Base-by-base conservation (phyloP, 2,888 invertebrate genomes). In the Drosophila yooni region DNA sequence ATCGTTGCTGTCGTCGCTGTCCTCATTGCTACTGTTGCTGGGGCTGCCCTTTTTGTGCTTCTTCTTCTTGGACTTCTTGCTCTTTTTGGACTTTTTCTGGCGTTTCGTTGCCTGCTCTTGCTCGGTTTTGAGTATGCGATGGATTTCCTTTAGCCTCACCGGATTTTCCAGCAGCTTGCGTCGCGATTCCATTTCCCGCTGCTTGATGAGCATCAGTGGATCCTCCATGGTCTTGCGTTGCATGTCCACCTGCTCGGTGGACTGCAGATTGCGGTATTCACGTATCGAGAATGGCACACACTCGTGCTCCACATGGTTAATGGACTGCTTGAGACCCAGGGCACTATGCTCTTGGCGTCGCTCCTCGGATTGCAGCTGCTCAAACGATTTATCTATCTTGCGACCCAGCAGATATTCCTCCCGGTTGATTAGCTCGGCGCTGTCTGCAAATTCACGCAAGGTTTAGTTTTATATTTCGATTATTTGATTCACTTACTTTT, bases 171-270 rank as follows among this genome's bases (percentile, higher is more conserved):
- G 92, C 40, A 99, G 94, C 70, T 97, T 96, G 70, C 96, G 95
- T 48, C 97, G 94, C 0, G 97, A 96, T 90, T 99, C 98, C 91
- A 98, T 96, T 93, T 99, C 98, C 64, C 97, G 95, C 91, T 98
- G 97, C 88, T 96, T 97, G 10, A 99, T 98, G 4, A 96, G 95
- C 91, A 97, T 96, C 46, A 99, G 93, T 0, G 99, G 99, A 94
- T 99, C 99, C 93, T 99, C 99, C 91, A 98, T 95, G 75, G 98
- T 94, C 93, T 99, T 99, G 27, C 98, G 95, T 53, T 95, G 96
- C 89, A 98, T 94, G 92, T 99, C 98, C 15, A 98, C 97, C 93
- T 97, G 96, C 62, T 95, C 95, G 31, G 94, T 94, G 36, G 94
- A 94, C 68, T 94, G 93, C 60, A 93, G 58, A 72, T 92, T 92